These are phyloP conservation scores for Pyrochroa serraticornis DNA, from an alignment of 2,888 invertebrate genomes.

Conservation along the genomic window DNA sequence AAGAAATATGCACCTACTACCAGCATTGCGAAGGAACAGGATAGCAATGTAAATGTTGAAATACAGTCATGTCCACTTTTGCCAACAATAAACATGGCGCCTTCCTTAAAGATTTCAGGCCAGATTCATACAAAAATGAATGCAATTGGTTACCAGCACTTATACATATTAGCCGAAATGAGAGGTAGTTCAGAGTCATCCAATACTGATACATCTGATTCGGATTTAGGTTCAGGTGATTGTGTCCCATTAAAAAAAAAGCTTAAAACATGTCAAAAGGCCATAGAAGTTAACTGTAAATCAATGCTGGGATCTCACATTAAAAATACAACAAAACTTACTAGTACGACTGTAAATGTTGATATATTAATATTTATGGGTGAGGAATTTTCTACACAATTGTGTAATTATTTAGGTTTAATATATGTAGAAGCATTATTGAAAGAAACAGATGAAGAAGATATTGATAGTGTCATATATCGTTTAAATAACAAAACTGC, in stretches of 20 bases:
- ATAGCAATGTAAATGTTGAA: conserved; percentile 10
- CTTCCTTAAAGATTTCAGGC: conserved; percentile 10
- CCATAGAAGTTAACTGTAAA: conserved; percentile 20
- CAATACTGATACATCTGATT: conserved; percentile 12
- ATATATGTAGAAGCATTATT: conserved; percentile 25
- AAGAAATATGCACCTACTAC: no score
- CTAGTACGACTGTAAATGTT: conserved; percentile 15
- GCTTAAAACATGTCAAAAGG: conserved; percentile 18
- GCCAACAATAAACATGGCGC: conserved; percentile 12
- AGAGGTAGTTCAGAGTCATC: conserved; percentile 19
- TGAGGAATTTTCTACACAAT: conserved; percentile 15
- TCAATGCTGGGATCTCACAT: conserved; percentile 19
- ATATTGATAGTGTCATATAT: conserved; percentile 13
- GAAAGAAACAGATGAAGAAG: conserved; percentile 19
- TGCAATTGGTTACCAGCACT: conserved; percentile 13
- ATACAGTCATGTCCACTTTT: conserved; percentile 12
- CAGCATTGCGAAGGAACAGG: conserved; percentile 10
- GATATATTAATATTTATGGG: conserved; percentile 23
- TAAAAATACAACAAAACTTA: conserved; percentile 6
- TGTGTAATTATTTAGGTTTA: conserved; percentile 26
- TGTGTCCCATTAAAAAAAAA: conserved; percentile 13
- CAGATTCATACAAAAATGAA: conserved; percentile 17
- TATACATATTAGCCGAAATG: conserved; percentile 12
- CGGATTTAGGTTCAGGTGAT: conserved; percentile 18
- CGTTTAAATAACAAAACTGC: conserved; percentile 26